Conservation (phyloP, 2,113 vertebrate genomes). For the Pachycephala philippinensis region DNA sequence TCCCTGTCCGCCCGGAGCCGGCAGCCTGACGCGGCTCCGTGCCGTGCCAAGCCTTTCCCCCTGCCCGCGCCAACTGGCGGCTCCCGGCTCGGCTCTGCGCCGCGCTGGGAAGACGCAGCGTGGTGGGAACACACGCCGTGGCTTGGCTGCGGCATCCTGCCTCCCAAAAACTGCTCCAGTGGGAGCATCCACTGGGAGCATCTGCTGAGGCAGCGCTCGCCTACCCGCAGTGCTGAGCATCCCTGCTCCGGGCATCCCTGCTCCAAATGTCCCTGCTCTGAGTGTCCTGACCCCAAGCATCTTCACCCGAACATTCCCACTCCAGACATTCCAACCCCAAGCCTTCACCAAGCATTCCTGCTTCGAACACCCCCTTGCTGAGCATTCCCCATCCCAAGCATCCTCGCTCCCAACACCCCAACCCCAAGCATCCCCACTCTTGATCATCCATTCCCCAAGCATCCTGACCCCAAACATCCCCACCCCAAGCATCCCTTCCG, state of each 20-base stretch:
- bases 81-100: not conserved
- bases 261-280: accelerated
- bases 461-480: not conserved
- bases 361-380: accelerated
- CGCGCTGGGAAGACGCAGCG: not conserved
- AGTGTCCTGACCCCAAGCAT: not conserved
- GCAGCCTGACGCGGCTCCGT: not conserved
- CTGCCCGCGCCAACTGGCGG: not conserved
- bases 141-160: accelerated
- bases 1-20: not conserved
- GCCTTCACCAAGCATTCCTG: not conserved
- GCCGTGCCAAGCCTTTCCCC: not conserved
- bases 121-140: not conserved
- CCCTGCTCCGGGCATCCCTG: not conserved
- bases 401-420: accelerated
- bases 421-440: too few relatives aligned
- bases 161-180: not conserved
- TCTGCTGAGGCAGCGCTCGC: accelerated
- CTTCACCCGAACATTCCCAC: not conserved
- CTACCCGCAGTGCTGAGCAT: not conserved
- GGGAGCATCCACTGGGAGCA: not conserved
- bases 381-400: not conserved
- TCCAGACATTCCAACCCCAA: not conserved
- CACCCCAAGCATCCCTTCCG: not conserved
- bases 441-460: not conserved